Evolutionary conservation across 2,797 vertebrate species (phyloP).

Genomic region (Yasuhikotakia modesta): DNA sequence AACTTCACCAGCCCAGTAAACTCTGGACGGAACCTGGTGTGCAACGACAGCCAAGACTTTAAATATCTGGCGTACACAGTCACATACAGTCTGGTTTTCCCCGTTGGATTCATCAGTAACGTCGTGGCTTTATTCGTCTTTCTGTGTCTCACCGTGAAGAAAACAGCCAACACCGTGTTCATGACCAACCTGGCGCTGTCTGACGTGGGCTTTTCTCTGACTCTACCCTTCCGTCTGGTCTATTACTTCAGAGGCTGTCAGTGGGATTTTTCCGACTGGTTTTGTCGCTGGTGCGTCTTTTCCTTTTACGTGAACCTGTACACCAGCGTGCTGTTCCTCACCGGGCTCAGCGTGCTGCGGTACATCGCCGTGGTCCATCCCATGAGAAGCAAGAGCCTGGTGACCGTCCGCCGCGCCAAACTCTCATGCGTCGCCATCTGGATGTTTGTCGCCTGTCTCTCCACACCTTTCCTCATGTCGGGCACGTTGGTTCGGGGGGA

Average conservation of each 20-base stretch:
- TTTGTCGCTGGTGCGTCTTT: conserved; percentile 72
- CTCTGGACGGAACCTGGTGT: not conserved
- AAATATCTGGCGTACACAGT: conserved; percentile 68
- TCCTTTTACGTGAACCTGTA: conserved; percentile 77
- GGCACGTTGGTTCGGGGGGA: conserved; percentile 8
- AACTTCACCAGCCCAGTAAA: not conserved
- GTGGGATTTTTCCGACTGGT: conserved; percentile 72
- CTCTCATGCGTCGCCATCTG: conserved; percentile 65
- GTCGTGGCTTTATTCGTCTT: conserved; percentile 65
- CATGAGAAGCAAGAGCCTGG: conserved; percentile 19
- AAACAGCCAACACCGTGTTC: conserved; percentile 65
- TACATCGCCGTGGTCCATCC: conserved; percentile 70
- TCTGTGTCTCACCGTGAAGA: conserved; percentile 51
- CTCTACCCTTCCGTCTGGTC: conserved; percentile 71
- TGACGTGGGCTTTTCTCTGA: conserved; percentile 72
- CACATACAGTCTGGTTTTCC: conserved; percentile 70
- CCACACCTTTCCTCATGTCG: conserved; percentile 64
- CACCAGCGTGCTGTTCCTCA: conserved; percentile 77
- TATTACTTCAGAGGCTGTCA: conserved; percentile 65
- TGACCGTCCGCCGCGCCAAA: conserved; percentile 49
- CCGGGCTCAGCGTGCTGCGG: conserved; percentile 70
- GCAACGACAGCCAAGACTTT: conserved; percentile 48
- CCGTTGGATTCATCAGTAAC: conserved; percentile 69
- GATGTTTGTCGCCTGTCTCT: conserved; percentile 67
- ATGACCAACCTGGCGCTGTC: conserved; percentile 76